These are phyloP conservation scores for Mesembrinibis cayennensis DNA, from an alignment of 2,113 vertebrate genomes.

Conservation along the genomic window DNA sequence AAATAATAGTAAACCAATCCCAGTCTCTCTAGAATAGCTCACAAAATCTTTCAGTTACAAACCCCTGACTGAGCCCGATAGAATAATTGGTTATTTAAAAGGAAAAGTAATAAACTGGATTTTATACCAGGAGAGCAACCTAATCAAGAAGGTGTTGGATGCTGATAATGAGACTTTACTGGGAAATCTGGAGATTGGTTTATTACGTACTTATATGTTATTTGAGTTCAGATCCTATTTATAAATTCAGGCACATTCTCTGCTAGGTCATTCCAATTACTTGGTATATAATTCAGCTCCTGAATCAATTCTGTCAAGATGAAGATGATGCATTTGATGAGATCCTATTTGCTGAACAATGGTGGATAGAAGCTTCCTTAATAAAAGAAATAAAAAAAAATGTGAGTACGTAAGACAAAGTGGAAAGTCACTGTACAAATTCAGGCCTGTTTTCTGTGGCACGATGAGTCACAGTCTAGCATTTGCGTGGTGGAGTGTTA, in stretches of 20 bases:
- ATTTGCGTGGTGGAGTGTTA: not conserved
- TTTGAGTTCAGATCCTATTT: constrained; percentile 21
- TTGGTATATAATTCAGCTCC: constrained; percentile 13
- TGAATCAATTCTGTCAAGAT: not conserved
- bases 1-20: not conserved
- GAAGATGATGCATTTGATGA: constrained; percentile 4
- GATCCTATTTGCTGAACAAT: constrained; percentile 40
- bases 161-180: constrained; percentile 7
- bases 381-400: not conserved
- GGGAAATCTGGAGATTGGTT: not conserved
- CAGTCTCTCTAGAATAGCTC: not conserved
- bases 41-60: not conserved
- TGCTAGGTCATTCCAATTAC: constrained; percentile 38
- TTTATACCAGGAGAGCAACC: not conserved
- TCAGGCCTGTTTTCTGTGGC: not conserved
- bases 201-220: constrained; percentile 19
- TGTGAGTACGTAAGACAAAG: not conserved
- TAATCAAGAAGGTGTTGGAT: constrained; percentile 10
- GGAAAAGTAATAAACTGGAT: constrained; percentile 19
- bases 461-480: not conserved
- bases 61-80: not conserved
- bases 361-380: not conserved
- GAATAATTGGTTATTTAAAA: constrained; percentile 20
- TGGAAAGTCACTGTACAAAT: not conserved
- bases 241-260: constrained; percentile 9